These are phyloP conservation scores for Antheraea assamensis DNA, from an alignment of 2,888 invertebrate genomes.

Conservation along the genomic window DNA sequence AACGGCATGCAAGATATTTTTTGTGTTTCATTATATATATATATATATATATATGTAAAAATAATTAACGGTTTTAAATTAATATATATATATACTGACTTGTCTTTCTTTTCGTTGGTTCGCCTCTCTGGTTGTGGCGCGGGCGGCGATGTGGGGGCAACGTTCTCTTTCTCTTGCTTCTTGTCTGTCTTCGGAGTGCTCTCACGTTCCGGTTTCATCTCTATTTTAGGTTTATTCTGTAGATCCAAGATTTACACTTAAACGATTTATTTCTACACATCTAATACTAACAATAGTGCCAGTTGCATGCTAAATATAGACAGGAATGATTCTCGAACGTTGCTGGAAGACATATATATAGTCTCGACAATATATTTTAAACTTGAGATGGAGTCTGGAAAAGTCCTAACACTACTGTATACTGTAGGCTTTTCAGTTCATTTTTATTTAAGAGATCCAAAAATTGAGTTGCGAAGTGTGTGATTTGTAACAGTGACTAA, in stretches of 20 bases:
- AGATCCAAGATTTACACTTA: conserved; percentile 1
- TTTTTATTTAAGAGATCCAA: too few species aligned
- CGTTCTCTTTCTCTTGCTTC: conserved; percentile 78
- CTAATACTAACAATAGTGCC: too few species aligned
- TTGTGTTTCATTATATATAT: neutral
- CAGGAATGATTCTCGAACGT: too few species aligned
- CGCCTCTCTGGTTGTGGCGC: conserved; percentile 48
- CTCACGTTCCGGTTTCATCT: conserved; percentile 65
- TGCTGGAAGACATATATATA: too few species aligned
- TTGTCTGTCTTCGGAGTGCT: conserved; percentile 61
- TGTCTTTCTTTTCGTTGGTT: conserved; percentile 63
- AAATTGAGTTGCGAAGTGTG: too few species aligned
- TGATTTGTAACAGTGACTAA: too few species aligned
- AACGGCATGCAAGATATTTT: neutral
- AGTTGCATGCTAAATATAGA: too few species aligned
- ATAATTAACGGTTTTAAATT: neutral
- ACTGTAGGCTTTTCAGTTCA: too few species aligned
- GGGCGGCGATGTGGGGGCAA: conserved; percentile 69
- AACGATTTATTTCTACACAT: too few species aligned
- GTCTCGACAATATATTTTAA: too few species aligned
- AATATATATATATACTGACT: conserved; percentile 54
- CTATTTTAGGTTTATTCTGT: conserved; percentile 67
- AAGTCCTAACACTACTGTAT: too few species aligned
- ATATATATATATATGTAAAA: neutral
- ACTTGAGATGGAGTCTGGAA: too few species aligned